Conservation (phyloP, 1,140 invertebrate genomes). For the Anoplophora glabripennis region DNA sequence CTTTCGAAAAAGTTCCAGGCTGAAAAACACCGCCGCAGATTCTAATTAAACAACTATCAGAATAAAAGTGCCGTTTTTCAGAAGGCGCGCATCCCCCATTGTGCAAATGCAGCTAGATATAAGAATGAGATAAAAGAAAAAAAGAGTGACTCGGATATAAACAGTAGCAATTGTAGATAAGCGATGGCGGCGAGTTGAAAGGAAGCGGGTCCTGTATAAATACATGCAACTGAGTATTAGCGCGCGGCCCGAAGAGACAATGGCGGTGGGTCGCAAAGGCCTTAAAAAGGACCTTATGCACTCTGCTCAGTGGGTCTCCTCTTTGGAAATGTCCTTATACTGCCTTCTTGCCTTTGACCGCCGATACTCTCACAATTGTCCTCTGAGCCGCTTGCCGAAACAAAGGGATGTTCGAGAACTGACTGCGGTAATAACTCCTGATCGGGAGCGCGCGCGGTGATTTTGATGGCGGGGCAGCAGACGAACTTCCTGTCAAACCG, state of each 20-base stretch:
- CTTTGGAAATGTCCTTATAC: conserved; percentile 16
- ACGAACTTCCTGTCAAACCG: no score
- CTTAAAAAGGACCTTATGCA: background rate
- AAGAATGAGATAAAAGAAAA: conserved; percentile 21
- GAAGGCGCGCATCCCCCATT: no score
- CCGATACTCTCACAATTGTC: conserved; percentile 2
- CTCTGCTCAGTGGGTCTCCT: conserved; percentile 2
- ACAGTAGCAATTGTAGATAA: conserved; percentile 39
- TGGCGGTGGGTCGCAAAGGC: conserved; percentile 17
- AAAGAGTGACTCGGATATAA: conserved; percentile 24
- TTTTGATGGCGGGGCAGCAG: no score
- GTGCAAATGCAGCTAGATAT: conserved; percentile 2
- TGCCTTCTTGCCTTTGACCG: conserved; percentile 14
- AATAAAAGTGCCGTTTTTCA: no score
- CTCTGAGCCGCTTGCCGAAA: conserved; percentile 5
- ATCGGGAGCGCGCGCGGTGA: background rate
- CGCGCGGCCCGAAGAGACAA: conserved; percentile 29
- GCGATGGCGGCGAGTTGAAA: conserved; percentile 34
- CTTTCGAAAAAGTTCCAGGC: no score
- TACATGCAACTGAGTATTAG: conserved; percentile 42
- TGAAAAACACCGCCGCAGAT: no score
- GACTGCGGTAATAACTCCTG: conserved; percentile 9
- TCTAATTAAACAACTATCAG: no score
- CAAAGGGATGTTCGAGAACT: conserved; percentile 12
- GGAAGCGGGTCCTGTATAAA: conserved; percentile 34